Evolutionary conservation across 2,113 vertebrate genomes (phyloP).

Genomic region (Entelurus aequoreus): DNA sequence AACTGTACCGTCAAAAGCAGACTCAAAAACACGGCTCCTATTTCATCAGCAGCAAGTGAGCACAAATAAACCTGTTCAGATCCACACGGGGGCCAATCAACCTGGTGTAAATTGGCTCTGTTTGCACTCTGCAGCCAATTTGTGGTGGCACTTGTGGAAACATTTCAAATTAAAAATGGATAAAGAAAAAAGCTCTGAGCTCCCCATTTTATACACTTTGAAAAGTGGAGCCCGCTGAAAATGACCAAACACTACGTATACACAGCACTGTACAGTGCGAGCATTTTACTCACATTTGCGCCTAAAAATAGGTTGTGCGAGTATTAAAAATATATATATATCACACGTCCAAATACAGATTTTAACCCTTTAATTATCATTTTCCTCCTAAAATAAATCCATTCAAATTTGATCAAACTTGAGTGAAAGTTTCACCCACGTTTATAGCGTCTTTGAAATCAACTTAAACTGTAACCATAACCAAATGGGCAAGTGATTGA

Average conservation of each 20-base stretch:
- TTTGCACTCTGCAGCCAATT: slow-evolving; percentile 44
- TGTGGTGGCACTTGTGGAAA: slow-evolving; percentile 11
- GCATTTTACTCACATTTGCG: too few relatives aligned
- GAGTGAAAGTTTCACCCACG: too few relatives aligned
- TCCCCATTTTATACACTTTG: not conserved
- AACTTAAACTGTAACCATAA: too few relatives aligned
- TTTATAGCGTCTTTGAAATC: too few relatives aligned
- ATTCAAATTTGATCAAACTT: too few relatives aligned
- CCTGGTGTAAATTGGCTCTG: slow-evolving; percentile 33
- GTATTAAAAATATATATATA: too few relatives aligned
- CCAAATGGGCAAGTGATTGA: too few relatives aligned
- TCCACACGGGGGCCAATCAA: slow-evolving; percentile 39
- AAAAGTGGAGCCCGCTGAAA: not conserved
- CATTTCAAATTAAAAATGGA: slow-evolving; percentile 9
- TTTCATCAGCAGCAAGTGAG: slow-evolving; percentile 49
- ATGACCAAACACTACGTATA: not conserved
- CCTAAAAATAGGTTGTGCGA: too few relatives aligned
- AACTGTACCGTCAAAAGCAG: not conserved
- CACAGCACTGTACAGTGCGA: too few relatives aligned
- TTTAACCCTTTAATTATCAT: too few relatives aligned
- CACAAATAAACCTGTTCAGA: slow-evolving; percentile 47
- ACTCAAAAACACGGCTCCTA: slow-evolving; percentile 18
- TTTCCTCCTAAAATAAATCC: too few relatives aligned
- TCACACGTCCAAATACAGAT: too few relatives aligned
- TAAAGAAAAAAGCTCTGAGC: not conserved